Conservation (phyloP, 2,888 invertebrate genomes). For the Scaptodrosophila latifasciaeformis region DNA sequence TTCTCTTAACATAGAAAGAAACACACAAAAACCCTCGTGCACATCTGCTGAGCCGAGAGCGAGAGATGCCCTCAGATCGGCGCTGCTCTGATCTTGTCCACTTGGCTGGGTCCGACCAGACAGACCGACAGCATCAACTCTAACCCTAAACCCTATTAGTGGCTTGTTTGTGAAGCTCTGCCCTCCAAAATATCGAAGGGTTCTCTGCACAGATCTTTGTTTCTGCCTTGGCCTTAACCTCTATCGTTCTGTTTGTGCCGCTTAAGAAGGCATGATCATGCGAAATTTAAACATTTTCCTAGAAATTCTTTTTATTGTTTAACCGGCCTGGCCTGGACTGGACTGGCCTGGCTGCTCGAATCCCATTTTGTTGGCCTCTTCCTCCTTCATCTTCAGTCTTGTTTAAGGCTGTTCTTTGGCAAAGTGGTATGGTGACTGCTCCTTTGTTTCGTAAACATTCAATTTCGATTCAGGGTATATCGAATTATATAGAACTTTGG, state of each 20-base stretch:
- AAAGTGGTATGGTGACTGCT: background rate
- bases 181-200: background rate
- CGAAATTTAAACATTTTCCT: constrained; percentile 53
- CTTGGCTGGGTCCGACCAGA: constrained; percentile 9
- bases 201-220: background rate
- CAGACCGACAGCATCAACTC: constrained; percentile 12
- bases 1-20: constrained; percentile 24
- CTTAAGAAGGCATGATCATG: constrained; percentile 47
- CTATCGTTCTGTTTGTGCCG: constrained; percentile 28
- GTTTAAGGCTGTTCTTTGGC: background rate
- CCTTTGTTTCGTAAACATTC: too few species aligned
- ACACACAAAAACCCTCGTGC: constrained; percentile 21
- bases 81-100: constrained; percentile 12
- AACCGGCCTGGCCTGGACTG: too few species aligned
- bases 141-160: constrained; percentile 37
- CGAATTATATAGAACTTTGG: background rate
- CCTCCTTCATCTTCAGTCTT: constrained; percentile 8
- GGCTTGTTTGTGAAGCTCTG: constrained; percentile 25
- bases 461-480: too few species aligned
- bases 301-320: constrained; percentile 41
- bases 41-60: constrained; percentile 30
- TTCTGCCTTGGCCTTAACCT: background rate
- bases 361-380: constrained; percentile 8
- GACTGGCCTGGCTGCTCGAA: constrained; percentile 8
- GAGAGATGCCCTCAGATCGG: background rate